Evolutionary conservation across 2,113 vertebrate genomes (phyloP).

Genomic region (Dicaeum eximium): DNA sequence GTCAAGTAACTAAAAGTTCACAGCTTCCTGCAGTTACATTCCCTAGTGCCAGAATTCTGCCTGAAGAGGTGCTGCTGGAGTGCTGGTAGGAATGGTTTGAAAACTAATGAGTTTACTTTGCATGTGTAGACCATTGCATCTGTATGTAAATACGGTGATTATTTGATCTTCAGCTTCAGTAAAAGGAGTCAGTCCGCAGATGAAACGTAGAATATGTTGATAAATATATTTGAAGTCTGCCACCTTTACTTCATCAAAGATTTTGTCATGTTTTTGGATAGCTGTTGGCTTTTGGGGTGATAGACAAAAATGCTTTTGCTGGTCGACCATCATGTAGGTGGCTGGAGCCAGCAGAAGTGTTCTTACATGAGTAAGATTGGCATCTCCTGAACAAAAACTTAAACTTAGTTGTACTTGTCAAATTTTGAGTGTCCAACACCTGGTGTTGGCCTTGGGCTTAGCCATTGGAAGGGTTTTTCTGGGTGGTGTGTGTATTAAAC

Average conservation of each 20-base stretch:
- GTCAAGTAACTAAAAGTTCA: background rate
- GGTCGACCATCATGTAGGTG: background rate
- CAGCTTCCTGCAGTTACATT: background rate
- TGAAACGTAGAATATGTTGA: background rate
- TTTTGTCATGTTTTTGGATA: background rate
- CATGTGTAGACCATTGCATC: background rate
- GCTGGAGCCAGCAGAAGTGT: background rate
- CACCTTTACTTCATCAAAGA: background rate
- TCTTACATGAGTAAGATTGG: background rate
- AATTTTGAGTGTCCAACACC: background rate
- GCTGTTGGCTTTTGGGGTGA: background rate
- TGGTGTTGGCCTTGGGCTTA: background rate
- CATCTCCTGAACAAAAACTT: background rate
- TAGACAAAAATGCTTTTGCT: background rate
- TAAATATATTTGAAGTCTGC: background rate
- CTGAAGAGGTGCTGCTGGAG: background rate
- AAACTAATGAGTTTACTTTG: background rate
- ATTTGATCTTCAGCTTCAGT: background rate
- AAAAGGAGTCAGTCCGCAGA: background rate
- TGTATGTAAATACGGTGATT: background rate
- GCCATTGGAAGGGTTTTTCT: background rate
- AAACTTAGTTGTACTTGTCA: background rate
- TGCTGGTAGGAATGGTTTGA: background rate
- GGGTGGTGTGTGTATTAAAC: background rate
- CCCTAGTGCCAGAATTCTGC: background rate